A percentile compares a stretch with the other conserved stretches of the same genome.
phyloP scores from a whole-genome alignment of 2,888 invertebrate species.

The Chironomus riparius region DNA sequence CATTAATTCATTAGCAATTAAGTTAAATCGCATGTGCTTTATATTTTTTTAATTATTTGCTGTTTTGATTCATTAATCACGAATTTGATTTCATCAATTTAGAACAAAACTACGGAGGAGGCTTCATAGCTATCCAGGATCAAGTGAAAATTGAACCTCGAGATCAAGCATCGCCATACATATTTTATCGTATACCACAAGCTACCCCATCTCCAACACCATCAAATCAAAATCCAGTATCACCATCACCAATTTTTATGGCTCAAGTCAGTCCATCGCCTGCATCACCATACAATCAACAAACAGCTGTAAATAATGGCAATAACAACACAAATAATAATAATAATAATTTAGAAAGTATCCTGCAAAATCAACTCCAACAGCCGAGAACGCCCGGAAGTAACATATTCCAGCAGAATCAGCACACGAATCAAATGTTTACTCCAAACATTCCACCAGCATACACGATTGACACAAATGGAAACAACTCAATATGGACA shows the following conservation, averaged over 20 bases:
- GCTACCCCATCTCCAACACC: conserved; percentile 9
- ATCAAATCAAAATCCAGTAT: not conserved
- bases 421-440: conserved; percentile 4
- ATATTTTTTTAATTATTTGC: not conserved
- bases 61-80: not conserved
- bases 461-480: conserved; percentile 28
- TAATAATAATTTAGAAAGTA: conserved; percentile 29
- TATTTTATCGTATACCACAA: conserved; percentile 1
- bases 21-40: too few species aligned
- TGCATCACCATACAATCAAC: conserved; percentile 38
- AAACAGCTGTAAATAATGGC: conserved; percentile 9
- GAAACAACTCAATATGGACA: conserved; percentile 31
- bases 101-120: not conserved
- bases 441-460: conserved; percentile 25
- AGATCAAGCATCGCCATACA: conserved; percentile 11
- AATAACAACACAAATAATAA: not conserved
- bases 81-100: not conserved
- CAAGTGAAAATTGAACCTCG: conserved; percentile 10
- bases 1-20: too few species aligned
- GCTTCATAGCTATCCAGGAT: conserved; percentile 7
- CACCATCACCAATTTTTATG: conserved; percentile 16
- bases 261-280: conserved; percentile 38
- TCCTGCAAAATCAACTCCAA: conserved; percentile 30
- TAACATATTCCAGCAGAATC: conserved; percentile 29
- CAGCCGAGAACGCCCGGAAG: conserved; percentile 17